These are phyloP conservation scores for Petrophora chlorosata DNA, from an alignment of 2,888 invertebrate genomes.

Conservation along the genomic window DNA sequence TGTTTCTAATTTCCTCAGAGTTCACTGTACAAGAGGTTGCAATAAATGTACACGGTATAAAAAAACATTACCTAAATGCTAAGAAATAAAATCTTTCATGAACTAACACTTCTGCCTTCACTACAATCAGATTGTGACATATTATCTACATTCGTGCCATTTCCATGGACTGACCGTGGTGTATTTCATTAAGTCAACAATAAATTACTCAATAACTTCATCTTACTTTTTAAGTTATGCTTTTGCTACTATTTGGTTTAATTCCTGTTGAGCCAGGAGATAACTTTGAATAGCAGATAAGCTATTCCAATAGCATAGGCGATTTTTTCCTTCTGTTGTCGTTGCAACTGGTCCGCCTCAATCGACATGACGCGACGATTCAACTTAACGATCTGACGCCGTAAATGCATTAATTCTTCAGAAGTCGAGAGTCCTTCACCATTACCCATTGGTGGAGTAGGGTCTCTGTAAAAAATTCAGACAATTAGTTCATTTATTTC, in stretches of 20 bases:
- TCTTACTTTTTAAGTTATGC: constrained; percentile 63
- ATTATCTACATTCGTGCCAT: constrained; percentile 52
- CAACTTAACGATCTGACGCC: constrained; percentile 93
- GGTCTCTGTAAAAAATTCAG: constrained; percentile 79
- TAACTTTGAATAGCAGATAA: constrained; percentile 93
- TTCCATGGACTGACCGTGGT: constrained; percentile 42
- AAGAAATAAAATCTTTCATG: constrained; percentile 57
- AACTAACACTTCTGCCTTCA: constrained; percentile 59
- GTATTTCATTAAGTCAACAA: constrained; percentile 66
- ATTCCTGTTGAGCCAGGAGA: constrained; percentile 89
- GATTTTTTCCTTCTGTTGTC: constrained; percentile 94
- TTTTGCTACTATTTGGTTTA: constrained; percentile 54
- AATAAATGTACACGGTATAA: constrained; percentile 62
- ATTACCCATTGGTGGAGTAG: constrained; percentile 86
- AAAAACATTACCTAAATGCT: constrained; percentile 73
- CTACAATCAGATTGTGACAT: constrained; percentile 51
- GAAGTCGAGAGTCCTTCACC: constrained; percentile 87
- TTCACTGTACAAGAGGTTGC: constrained; percentile 65
- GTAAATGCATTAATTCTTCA: constrained; percentile 92
- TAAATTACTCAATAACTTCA: constrained; percentile 63
- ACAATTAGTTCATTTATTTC: background rate
- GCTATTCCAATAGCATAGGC: constrained; percentile 93
- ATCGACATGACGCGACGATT: constrained; percentile 94
- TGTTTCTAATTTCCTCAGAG: constrained; percentile 46
- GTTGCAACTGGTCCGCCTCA: constrained; percentile 92